Base-by-base conservation (phyloP, 92 coral and sea anemone species). In the Porites lobata region DNA sequence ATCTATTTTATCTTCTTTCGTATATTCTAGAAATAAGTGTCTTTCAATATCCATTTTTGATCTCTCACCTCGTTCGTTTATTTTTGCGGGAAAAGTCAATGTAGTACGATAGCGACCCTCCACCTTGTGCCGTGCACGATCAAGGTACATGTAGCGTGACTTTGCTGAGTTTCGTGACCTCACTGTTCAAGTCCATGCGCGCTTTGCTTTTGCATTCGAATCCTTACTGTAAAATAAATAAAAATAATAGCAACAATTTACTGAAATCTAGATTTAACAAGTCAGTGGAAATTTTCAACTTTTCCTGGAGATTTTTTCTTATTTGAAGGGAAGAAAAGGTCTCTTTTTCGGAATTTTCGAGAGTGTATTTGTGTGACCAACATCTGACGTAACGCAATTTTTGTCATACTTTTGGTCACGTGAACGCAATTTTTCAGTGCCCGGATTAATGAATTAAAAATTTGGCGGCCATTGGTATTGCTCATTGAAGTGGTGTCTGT, bases 391-490 rank as follows among this genome's bases (percentile, higher is more conserved):
- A 56, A 81, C 77, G 86, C 75, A 81, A 86, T 85, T 75, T 56
- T 78, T 74, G 83, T 24, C 63, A 77, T 72, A 74, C 20, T 54
- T 9, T 51, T 24, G 2, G 72, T 91, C 98, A 95, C 96, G 98
- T 95, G 98, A 93, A 75, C 79, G 66, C 63, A 80, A 38, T 79
- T 84, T 56, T 79, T 69, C 89, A 76, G 80, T 85, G 85, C 95
- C 93, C 92, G 93, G 95, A 86, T 86, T 81, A 76, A 85, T 77
- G 92, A 89, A 95, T 92, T 95, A 92, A 90, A 94, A 95, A 95
- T 95, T 95, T 95, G 98, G 98, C 98, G 98, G 98, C 96, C 98
- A 95, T 93, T 92, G 75, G 93, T 83, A 52, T 8, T 58, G 17
- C 26, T 14, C 26, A 69, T 24, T 88, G 87, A 54, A 78, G 91